Evolutionary conservation across 1,140 invertebrate genomes (phyloP).

Genomic region (Orchesella cincta): DNA sequence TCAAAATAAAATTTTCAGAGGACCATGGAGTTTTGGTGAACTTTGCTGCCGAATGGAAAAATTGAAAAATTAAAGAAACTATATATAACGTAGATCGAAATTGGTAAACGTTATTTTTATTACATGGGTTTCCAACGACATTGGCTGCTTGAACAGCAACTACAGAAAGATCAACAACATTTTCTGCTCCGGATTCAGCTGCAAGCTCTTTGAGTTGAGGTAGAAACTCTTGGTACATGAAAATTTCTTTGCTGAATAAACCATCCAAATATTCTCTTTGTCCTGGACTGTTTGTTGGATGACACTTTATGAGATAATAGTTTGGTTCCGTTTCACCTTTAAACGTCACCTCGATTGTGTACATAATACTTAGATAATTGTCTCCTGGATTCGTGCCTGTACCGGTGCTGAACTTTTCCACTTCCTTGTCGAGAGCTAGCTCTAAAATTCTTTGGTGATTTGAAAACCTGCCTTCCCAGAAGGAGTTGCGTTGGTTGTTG

Average conservation of each 20-base stretch:
- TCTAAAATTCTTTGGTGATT: slow-evolving; percentile 40
- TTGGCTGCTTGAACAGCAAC: slow-evolving; percentile 9
- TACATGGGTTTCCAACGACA: too few species aligned
- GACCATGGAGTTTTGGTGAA: background rate
- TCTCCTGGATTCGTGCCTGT: slow-evolving; percentile 58
- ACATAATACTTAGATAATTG: slow-evolving; percentile 59
- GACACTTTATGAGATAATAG: slow-evolving; percentile 37
- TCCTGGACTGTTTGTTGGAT: slow-evolving; percentile 37
- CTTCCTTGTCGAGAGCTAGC: slow-evolving; percentile 30
- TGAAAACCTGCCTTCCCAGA: background rate
- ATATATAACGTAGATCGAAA: background rate
- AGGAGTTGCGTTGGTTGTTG: background rate
- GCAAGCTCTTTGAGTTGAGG: slow-evolving; percentile 27
- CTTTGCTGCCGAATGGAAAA: background rate
- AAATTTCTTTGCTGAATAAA: slow-evolving; percentile 42
- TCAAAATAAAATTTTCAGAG: slow-evolving; percentile 65
- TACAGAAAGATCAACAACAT: background rate
- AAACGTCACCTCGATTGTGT: slow-evolving; percentile 51
- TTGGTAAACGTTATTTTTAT: too few species aligned
- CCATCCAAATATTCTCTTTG: slow-evolving; percentile 37
- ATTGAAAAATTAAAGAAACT: background rate
- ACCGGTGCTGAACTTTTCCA: slow-evolving; percentile 53
- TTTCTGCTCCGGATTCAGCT: background rate
- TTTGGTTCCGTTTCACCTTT: background rate
- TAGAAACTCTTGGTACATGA: slow-evolving; percentile 33